Evolutionary conservation across 1,140 invertebrate species (phyloP).

Genomic region (Eriosoma lanigerum): DNA sequence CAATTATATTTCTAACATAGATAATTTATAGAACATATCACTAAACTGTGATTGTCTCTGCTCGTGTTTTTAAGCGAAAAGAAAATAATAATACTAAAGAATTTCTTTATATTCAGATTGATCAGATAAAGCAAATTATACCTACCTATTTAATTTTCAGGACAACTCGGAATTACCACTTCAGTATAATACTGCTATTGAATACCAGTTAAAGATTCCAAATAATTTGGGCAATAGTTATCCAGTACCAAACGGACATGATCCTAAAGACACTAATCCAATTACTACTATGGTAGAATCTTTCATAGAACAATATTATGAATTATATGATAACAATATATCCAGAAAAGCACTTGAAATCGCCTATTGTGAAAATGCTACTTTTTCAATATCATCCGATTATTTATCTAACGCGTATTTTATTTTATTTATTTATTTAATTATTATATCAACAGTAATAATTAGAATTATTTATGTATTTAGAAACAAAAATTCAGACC

Average conservation of each 20-base stretch:
- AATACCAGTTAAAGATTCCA: conserved; percentile 18
- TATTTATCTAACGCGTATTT: neutral
- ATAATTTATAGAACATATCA: too few species aligned
- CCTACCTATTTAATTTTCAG: too few species aligned
- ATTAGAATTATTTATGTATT: neutral
- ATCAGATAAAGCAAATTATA: too few species aligned
- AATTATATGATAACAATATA: conserved; percentile 9
- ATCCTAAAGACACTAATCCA: conserved; percentile 19
- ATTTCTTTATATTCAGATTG: too few species aligned
- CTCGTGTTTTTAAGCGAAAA: too few species aligned
- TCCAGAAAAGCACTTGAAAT: conserved; percentile 9
- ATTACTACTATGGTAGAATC: conserved; percentile 4
- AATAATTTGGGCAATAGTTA: conserved; percentile 25
- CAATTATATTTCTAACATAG: too few species aligned
- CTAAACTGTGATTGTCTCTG: too few species aligned
- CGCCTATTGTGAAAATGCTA: conserved; percentile 32
- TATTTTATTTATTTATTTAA: too few species aligned
- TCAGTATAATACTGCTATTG: conserved; percentile 7
- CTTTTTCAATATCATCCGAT: conserved; percentile 15
- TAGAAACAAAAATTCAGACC: neutral
- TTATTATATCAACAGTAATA: too few species aligned
- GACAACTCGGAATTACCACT: conserved; percentile 17
- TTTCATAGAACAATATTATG: conserved; percentile 31
- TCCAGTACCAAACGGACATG: conserved; percentile 6
- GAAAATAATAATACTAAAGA: too few species aligned